phyloP scores from a whole-genome alignment of 2,888 invertebrate genomes.

The Pecten maximus region DNA sequence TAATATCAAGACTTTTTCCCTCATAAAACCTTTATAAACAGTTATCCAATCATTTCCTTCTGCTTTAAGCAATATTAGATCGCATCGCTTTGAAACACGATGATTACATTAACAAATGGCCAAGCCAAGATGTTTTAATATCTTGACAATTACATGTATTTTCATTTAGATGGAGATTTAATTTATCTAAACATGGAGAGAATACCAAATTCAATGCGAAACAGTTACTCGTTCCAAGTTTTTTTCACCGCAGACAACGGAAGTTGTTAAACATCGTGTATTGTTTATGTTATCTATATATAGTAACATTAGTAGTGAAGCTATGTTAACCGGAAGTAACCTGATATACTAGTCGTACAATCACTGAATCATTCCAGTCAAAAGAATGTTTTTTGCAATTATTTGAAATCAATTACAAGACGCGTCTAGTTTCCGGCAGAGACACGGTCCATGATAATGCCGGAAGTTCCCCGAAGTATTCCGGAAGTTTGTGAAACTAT shows the following conservation, averaged over 20 bases:
- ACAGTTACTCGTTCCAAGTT: not conserved
- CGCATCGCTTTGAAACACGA: too few species aligned
- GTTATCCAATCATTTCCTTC: too few species aligned
- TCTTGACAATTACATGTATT: too few species aligned
- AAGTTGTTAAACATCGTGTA: not conserved
- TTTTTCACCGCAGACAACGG: not conserved
- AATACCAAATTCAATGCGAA: too few species aligned
- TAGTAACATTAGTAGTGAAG: not conserved
- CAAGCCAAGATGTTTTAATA: too few species aligned
- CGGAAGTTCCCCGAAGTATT: not conserved
- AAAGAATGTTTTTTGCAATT: not conserved
- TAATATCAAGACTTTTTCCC: too few species aligned
- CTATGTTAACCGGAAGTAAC: not conserved
- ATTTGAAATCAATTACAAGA: not conserved
- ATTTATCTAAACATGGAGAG: too few species aligned
- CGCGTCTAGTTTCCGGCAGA: not conserved
- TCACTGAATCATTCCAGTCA: not conserved
- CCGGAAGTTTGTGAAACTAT: not conserved
- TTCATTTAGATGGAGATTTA: too few species aligned
- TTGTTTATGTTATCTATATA: not conserved
- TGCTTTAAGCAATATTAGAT: too few species aligned
- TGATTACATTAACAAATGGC: too few species aligned
- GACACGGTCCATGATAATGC: not conserved
- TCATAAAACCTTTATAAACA: too few species aligned
- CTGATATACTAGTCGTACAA: not conserved